phyloP scores from a whole-genome alignment of 2,113 vertebrate genomes.

The Ciconia stormi region DNA sequence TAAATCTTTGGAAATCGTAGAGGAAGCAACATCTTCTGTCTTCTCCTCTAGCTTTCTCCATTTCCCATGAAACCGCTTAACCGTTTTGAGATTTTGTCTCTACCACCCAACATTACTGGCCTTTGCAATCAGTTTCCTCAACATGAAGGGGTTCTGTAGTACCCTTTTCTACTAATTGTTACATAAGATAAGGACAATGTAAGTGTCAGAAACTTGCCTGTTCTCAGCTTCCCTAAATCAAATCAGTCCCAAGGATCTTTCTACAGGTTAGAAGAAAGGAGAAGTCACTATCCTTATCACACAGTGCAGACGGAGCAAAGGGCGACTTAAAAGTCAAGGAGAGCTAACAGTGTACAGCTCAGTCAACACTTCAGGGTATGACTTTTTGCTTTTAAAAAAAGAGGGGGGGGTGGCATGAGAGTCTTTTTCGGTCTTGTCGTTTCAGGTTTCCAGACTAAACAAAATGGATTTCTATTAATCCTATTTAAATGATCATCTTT shows the following conservation, averaged over 20 bases:
- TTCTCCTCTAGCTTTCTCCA: neutral
- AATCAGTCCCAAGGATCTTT: neutral
- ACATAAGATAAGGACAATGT: neutral
- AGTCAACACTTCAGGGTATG: neutral
- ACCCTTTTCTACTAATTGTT: neutral
- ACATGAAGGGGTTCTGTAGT: neutral
- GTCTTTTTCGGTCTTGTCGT: neutral
- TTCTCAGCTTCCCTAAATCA: neutral
- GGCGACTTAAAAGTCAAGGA: neutral
- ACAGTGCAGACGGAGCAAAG: neutral
- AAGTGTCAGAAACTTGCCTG: neutral
- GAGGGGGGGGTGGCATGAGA: neutral
- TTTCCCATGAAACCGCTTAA: neutral
- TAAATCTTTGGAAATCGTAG: neutral
- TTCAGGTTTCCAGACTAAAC: neutral
- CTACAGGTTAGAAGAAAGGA: neutral
- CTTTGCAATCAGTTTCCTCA: neutral
- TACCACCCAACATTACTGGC: too few relatives aligned
- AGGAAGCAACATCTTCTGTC: neutral
- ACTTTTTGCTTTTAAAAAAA: neutral
- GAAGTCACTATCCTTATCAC: neutral
- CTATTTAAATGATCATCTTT: neutral
- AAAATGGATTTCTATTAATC: neutral
- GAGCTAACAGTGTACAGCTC: neutral
- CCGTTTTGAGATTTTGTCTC: neutral